Conservation (phyloP, 2,888 invertebrate species). For the Dromius quadrimaculatus region DNA sequence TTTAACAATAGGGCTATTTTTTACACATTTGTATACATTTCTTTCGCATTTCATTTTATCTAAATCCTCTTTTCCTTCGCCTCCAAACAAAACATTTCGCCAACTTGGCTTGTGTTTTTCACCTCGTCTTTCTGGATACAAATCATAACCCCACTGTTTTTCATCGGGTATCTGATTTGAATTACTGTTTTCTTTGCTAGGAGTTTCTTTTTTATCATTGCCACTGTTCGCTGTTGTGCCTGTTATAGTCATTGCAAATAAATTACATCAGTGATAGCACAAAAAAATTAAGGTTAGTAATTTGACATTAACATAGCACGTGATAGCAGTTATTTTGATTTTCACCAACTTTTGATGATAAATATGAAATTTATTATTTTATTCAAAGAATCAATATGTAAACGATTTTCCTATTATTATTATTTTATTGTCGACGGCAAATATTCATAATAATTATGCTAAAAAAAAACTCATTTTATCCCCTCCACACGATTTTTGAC, state of each 20-base stretch:
- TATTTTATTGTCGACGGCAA: too few relatives aligned
- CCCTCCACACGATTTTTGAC: conserved; percentile 6
- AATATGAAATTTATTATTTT: background rate
- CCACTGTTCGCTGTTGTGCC: conserved; percentile 8
- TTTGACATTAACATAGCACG: background rate
- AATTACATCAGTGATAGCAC: background rate
- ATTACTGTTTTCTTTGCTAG: background rate
- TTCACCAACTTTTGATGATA: background rate
- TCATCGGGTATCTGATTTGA: conserved; percentile 34
- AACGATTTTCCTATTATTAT: too few relatives aligned
- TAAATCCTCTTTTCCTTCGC: conserved; percentile 77
- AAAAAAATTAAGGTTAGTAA: conserved; percentile 11
- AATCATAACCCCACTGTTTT: conserved; percentile 78
- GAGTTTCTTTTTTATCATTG: background rate
- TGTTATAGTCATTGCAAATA: background rate
- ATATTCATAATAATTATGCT: background rate
- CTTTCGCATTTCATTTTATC: conserved; percentile 84
- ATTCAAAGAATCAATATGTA: too few relatives aligned
- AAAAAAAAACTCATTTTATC: too few relatives aligned
- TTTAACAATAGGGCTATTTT: conserved; percentile 84
- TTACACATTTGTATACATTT: conserved; percentile 80
- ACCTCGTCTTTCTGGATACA: conserved; percentile 85
- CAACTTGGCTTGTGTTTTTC: conserved; percentile 70
- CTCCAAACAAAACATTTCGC: conserved; percentile 71
- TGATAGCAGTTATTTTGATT: background rate